Percentiles rank a stretch among this genome's conserved stretches.
Evolutionary conservation across 2,113 vertebrate species (phyloP).

Genomic region (Leucosticte australis): DNA sequence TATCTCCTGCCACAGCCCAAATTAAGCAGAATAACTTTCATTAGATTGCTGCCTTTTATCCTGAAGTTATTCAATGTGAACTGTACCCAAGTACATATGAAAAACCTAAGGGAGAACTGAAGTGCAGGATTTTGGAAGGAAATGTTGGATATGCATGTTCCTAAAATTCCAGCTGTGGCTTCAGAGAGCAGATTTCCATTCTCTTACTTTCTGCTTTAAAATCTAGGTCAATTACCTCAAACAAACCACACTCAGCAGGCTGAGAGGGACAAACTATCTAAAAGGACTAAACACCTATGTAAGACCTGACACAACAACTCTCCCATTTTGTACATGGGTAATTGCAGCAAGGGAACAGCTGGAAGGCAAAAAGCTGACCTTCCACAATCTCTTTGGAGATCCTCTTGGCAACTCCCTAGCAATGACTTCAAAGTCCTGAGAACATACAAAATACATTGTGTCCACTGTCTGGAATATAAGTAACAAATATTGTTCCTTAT

Average conservation of each 20-base stretch:
- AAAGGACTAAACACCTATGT: neutral
- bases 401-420: neutral
- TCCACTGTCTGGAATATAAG: neutral
- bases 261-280: neutral
- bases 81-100: neutral
- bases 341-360: neutral
- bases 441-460: neutral
- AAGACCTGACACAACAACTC: neutral
- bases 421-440: neutral
- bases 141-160: accelerated
- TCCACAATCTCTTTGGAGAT: neutral
- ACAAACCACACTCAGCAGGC: neutral
- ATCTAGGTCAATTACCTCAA: neutral
- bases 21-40: neutral
- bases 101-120: neutral
- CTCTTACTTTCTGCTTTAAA: neutral
- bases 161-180: neutral
- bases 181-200: neutral
- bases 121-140: neutral
- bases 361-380: neutral
- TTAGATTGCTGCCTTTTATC: neutral
- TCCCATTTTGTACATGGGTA: neutral
- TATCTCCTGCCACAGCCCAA: neutral
- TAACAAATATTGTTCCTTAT: neutral
- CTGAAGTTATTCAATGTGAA: neutral